Percentiles rank a stretch among this genome's conserved stretches.
These are phyloP conservation scores for Cyprinus carpio DNA, from an alignment of 2,113 vertebrate species.

Conservation along the genomic window DNA sequence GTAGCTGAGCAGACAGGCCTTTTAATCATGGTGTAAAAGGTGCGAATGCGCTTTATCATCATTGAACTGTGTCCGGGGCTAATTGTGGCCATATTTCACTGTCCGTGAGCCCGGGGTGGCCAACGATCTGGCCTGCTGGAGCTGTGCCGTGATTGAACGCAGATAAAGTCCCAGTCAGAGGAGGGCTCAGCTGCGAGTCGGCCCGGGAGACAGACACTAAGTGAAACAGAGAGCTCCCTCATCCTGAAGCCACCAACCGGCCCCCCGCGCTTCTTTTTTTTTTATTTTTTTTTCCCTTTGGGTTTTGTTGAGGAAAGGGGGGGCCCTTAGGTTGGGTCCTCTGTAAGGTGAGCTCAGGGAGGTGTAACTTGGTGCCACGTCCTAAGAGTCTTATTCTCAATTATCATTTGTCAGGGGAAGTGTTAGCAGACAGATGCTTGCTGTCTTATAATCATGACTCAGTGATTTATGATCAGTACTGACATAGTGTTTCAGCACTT, in stretches of 20 bases:
- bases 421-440: constrained; percentile 37
- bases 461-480: constrained; percentile 38
- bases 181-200: constrained; percentile 61
- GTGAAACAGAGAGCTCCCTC: constrained; percentile 62
- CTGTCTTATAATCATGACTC: constrained; percentile 38
- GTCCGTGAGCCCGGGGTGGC: constrained; percentile 77
- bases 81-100: constrained; percentile 99
- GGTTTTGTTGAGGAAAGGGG: neutral
- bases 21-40: constrained; percentile 97
- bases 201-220: constrained; percentile 59
- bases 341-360: constrained; percentile 16
- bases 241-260: constrained; percentile 37
- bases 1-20: constrained; percentile 85
- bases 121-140: constrained; percentile 62
- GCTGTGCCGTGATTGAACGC: constrained; percentile 62
- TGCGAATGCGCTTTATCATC: constrained; percentile 91
- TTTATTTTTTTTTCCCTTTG: constrained; percentile 23
- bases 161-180: constrained; percentile 65
- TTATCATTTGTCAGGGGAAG: constrained; percentile 36
- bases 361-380: constrained; percentile 20
- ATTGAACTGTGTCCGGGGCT: constrained; percentile 96
- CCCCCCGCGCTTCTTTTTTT: constrained; percentile 1
- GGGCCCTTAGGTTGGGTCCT: constrained; percentile 5
- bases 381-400: constrained; percentile 18
- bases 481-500: constrained; percentile 28